Base-by-base conservation (phyloP, 1,140 invertebrate species). In the Leptoteleia sp. region DNA sequence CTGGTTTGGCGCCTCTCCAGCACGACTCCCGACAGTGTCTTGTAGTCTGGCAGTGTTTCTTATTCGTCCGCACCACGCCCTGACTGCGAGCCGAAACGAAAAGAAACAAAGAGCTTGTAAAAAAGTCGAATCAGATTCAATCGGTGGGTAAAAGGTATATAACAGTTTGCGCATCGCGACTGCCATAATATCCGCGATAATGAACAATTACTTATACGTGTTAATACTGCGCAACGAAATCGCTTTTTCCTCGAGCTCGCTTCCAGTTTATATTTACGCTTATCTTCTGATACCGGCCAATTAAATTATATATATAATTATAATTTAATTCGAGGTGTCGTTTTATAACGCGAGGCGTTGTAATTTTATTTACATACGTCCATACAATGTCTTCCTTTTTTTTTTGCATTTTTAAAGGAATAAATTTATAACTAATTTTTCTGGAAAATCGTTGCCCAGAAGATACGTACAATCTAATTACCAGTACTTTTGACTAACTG, bases 21-120 rank as follows among this genome's bases (percentile, higher is more conserved):
- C 96, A 97, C 6, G 94, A 94, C 85, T 97, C 96, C 16, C 95
- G 91, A 85, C 96, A 97, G 87, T 96, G 95, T 67, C 95, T 92
- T n/a, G 96, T 97, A 16, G 95, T 96, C 83, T 96, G 95, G 84
- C 96, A 97, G 82, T 96, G 94, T 87, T 96, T 96, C 85, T 95
- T 94, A 80, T 93, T 94, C 8, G 95, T 96, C 76, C 93, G 91
- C 15, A 97, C 92, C n/a, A 95, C 94, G 19, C 94, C 94, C 91
- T 95, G 94, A n/a, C 93, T 93, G 87, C 17, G 82, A 87, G 72
- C 42, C n/a, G n/a, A n/a, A n/a, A 22, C 19, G 19, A 22, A 22
- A 22, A 22, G 2, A 22, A 22, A 22, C 5, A 22, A 22, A n/a
- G n/a, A n/a, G n/a, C n/a, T n/a, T n/a, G n/a, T n/a, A 79, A 48